A percentile compares a stretch with the other conserved stretches of the same genome.
phyloP scores from a whole-genome alignment of 2,113 vertebrate genomes.

The Cyanistes caeruleus region DNA sequence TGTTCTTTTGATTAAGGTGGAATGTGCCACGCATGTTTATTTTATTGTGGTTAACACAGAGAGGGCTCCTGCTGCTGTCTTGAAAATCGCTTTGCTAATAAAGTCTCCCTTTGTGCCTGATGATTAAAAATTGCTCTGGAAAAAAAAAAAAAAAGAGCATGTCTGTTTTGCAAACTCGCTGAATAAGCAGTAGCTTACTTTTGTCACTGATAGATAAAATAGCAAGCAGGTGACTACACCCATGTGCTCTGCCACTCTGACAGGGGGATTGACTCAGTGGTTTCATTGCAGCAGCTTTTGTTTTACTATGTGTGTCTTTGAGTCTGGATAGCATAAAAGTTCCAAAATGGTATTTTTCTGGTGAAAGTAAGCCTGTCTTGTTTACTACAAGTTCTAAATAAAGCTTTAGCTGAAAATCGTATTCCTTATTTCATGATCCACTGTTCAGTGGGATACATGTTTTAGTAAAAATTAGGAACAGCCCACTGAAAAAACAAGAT shows the following conservation, averaged over 20 bases:
- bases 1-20: slow-evolving; percentile 15
- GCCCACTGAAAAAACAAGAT: neutral
- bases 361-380: neutral
- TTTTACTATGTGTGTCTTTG: neutral
- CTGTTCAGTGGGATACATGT: neutral
- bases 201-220: neutral
- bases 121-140: neutral
- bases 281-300: neutral
- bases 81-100: neutral
- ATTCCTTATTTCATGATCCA: neutral
- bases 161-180: neutral
- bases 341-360: neutral
- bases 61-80: neutral
- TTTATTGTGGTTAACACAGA: neutral
- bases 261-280: neutral
- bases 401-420: neutral
- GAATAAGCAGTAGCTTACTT: neutral
- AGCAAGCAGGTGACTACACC: neutral
- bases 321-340: neutral
- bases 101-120: neutral
- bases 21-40: neutral
- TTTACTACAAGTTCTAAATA: neutral
- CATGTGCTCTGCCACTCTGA: neutral
- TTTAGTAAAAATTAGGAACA: neutral
- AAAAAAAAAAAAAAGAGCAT: neutral